Evolutionary conservation across 1,140 invertebrate species (phyloP).

Genomic region (Theocolax elegans): DNA sequence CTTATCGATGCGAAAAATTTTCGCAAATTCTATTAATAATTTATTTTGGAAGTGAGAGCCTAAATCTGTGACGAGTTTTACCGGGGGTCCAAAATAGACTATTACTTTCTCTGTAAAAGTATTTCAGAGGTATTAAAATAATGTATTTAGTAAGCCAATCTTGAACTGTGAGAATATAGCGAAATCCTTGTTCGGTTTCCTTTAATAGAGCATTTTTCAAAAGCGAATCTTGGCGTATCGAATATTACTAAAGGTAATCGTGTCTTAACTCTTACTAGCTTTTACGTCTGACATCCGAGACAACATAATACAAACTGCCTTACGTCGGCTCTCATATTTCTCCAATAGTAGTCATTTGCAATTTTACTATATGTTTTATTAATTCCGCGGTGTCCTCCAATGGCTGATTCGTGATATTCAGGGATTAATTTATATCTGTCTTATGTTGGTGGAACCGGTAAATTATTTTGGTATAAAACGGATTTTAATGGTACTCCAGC

Average conservation of each 20-base stretch:
- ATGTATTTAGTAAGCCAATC: neutral
- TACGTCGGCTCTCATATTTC: neutral
- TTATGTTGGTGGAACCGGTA: too few relatives aligned
- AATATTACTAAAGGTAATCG: neutral
- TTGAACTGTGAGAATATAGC: neutral
- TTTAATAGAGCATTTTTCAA: neutral
- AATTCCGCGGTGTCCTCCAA: too few relatives aligned
- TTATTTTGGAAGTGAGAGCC: neutral
- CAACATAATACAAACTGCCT: neutral
- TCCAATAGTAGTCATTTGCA: neutral
- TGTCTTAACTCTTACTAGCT: neutral
- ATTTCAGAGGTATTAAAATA: neutral
- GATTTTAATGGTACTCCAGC: too few relatives aligned
- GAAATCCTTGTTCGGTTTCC: neutral
- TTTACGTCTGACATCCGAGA: neutral
- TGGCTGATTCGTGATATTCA: too few relatives aligned
- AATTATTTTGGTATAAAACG: too few relatives aligned
- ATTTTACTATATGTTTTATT: neutral
- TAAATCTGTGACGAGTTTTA: neutral
- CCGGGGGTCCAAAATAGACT: neutral
- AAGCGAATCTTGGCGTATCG: neutral
- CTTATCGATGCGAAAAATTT: neutral
- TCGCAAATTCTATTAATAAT: neutral
- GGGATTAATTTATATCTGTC: too few relatives aligned
- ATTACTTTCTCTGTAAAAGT: neutral